Evolutionary conservation across 2,888 invertebrate species (phyloP), one percentile per base, ranked within the genome.

Genomic region (Dynastes hyllus): DNA sequence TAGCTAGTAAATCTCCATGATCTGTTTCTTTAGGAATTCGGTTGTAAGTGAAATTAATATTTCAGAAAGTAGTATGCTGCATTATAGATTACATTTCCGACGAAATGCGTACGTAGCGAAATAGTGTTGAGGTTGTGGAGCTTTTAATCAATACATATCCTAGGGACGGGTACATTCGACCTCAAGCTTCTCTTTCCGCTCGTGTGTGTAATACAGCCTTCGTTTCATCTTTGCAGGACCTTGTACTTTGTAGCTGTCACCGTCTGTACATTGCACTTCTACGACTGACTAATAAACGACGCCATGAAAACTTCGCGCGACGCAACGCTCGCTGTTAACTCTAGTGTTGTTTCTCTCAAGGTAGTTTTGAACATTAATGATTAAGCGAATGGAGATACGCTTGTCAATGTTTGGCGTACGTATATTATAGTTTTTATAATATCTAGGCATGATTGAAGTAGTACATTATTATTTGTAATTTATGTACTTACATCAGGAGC

Each of bases 21-120:
- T 8, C 22, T 4, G 55, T 1, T 32, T 1, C 63, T 27, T 13
- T 2, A 63, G 32, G 63, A 29, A 63, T 63, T 63, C 32, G 13
- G 63, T 63, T 63, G 63, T 58, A 58, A 61, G 58, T 61, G 13
- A 16, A 61, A 45, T 75, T 27, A 75, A 75, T 75, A 75, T 50
- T 75, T 75, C 32, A 61, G 27, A 45, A 22, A 16, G 9, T 2
- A 32, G 29, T 22, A 27, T 29, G 3, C 11, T 50, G 61, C 22
- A 61, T 75, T 37, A 75, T 61, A 45, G 45, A 61, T 61, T 61
- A 58, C 16, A 75, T 5, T 61, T 75, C 45, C n/a, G 22, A 16
- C 40, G 61, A 75, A 61, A 13, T 75, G 61, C 73, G 61, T 75
- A 45, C 61, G 27, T 69, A 75, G 27, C 61, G 45, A 61, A 75